Conservation (phyloP, 2,888 invertebrate species). For the Heliconius sara region DNA sequence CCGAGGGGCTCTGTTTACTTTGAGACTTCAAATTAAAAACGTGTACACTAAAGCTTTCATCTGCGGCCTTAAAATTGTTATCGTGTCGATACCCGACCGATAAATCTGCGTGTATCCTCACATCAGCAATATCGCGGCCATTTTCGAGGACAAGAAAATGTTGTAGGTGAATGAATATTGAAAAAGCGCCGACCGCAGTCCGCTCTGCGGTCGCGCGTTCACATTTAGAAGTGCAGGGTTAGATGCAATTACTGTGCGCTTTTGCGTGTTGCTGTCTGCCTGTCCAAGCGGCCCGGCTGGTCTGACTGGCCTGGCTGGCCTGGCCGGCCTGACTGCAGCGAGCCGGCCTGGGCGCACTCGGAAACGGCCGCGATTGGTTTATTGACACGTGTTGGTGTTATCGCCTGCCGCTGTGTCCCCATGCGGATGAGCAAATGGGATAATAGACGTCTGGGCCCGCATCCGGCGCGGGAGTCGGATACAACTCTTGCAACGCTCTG, state of each 20-base stretch:
- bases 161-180: conserved; percentile 63
- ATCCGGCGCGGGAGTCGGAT: conserved; percentile 82
- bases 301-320: not conserved
- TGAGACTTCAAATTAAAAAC: conserved; percentile 72
- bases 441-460: conserved; percentile 84
- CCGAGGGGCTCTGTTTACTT: conserved; percentile 59
- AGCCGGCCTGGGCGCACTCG: conserved; percentile 39
- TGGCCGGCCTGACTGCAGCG: not conserved
- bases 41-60: conserved; percentile 79
- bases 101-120: conserved; percentile 77
- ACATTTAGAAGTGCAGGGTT: conserved; percentile 67
- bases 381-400: conserved; percentile 73
- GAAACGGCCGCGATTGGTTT: conserved; percentile 66
- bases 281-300: not conserved
- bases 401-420: conserved; percentile 65
- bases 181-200: conserved; percentile 55
- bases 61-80: conserved; percentile 76
- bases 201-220: conserved; percentile 65
- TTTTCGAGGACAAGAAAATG: conserved; percentile 74
- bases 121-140: conserved; percentile 70
- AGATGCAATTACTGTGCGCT: conserved; percentile 64
- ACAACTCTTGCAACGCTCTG: conserved; percentile 81
- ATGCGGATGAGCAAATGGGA: conserved; percentile 83
- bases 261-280: conserved; percentile 32
- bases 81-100: conserved; percentile 70